phyloP scores from a whole-genome alignment of 2,797 vertebrate genomes.

The Manis crassicaudata region DNA sequence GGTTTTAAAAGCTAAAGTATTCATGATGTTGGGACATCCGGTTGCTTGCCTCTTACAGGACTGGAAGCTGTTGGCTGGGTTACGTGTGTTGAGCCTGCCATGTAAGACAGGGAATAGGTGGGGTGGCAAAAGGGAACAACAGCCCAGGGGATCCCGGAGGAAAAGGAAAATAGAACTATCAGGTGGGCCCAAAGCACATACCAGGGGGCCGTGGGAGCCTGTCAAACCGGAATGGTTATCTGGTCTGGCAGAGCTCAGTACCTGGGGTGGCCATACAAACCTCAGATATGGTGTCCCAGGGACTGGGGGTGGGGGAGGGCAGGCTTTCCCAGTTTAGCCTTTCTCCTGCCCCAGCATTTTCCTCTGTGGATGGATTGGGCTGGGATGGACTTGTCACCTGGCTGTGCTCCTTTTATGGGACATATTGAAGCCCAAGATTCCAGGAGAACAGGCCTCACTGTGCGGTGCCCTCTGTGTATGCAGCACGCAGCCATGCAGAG shows the following conservation, averaged over 20 bases:
- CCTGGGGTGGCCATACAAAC: conserved; percentile 58
- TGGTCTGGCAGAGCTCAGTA: conserved; percentile 37
- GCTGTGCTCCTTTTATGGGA: background rate
- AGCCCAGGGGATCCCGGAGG: background rate
- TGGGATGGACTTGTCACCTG: background rate
- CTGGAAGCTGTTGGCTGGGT: background rate
- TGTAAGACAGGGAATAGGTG: background rate
- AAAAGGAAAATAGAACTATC: conserved; percentile 49
- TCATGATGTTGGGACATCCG: rapidly evolving
- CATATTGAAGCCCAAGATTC: background rate
- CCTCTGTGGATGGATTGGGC: background rate
- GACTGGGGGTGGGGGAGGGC: too few species aligned
- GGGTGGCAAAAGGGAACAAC: background rate
- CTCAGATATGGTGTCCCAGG: conserved; percentile 11
- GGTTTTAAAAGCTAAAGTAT: background rate
- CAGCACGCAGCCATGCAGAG: rapidly evolving
- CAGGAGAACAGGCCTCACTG: background rate
- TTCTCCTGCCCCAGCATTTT: background rate
- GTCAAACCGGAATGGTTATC: conserved; percentile 62
- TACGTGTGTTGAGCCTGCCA: background rate
- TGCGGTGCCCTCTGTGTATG: rapidly evolving
- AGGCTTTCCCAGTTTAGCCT: background rate
- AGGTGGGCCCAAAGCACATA: conserved; percentile 22
- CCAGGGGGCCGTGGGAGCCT: background rate
- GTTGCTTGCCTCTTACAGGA: background rate